Conservation (phyloP, 2,113 vertebrate species). For the Callocephalon fimbriatum region DNA sequence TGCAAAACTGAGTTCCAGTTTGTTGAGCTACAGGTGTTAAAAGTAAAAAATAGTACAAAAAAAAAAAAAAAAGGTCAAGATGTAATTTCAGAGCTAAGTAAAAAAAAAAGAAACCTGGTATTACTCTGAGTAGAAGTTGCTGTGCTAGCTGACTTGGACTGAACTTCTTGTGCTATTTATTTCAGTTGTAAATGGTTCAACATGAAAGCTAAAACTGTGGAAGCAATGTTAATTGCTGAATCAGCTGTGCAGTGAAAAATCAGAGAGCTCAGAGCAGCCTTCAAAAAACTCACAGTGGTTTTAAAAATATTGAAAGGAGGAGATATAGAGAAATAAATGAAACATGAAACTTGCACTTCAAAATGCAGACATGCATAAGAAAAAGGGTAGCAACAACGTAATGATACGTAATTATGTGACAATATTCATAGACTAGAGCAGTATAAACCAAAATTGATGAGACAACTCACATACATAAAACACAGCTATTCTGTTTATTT, state of each 20-base stretch:
- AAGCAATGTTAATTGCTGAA: background rate
- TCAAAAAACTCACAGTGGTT: background rate
- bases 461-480: background rate
- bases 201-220: background rate
- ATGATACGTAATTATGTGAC: background rate
- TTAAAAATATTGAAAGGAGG: background rate
- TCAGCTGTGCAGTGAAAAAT: background rate
- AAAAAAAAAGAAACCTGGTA: no score
- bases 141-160: background rate
- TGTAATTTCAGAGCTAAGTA: background rate
- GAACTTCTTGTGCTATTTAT: background rate
- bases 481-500: background rate
- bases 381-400: background rate
- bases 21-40: background rate
- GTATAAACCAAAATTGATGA: slow-evolving; percentile 8
- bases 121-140: background rate
- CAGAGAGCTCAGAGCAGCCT: background rate
- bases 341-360: background rate
- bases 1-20: background rate
- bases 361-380: slow-evolving; percentile 8
- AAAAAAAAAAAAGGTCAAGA: background rate
- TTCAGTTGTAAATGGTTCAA: background rate
- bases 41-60: background rate
- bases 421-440: background rate
- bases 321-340: background rate